These are phyloP conservation scores for Chinchilla lanigera DNA, from an alignment of 2,113 vertebrate genomes.

Conservation along the genomic window DNA sequence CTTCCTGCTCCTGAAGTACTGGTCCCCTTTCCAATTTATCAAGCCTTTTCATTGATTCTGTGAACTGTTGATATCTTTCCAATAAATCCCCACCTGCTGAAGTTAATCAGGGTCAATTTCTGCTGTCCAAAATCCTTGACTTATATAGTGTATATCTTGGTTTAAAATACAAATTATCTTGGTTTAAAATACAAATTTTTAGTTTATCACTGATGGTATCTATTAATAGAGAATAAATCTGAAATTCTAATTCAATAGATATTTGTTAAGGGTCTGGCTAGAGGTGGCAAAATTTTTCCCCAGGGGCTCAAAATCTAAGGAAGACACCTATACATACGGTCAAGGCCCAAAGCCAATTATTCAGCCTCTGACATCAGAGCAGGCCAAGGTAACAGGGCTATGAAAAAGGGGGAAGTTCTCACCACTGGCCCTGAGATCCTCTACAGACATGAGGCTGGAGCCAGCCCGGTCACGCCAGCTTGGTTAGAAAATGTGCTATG, in stretches of 20 bases:
- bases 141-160: background rate
- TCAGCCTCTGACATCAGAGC: background rate
- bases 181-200: background rate
- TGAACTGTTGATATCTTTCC: background rate
- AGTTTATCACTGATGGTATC: background rate
- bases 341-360: background rate
- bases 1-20: background rate
- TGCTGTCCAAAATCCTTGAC: background rate
- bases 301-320: background rate
- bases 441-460: fast-evolving
- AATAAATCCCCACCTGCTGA: background rate
- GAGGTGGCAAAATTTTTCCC: background rate
- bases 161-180: too few relatives aligned
- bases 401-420: background rate
- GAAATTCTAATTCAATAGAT: conserved; percentile 36
- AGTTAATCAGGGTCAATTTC: background rate
- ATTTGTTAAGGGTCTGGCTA: background rate
- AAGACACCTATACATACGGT: background rate
- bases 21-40: background rate
- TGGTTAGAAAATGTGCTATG: background rate
- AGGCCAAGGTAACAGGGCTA: background rate
- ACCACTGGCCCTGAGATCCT: background rate
- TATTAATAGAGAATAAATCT: conserved; percentile 5
- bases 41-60: background rate
- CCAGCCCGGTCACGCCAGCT: fast-evolving